Conservation (phyloP, 2,113 vertebrate genomes). For the Lycaon pictus region DNA sequence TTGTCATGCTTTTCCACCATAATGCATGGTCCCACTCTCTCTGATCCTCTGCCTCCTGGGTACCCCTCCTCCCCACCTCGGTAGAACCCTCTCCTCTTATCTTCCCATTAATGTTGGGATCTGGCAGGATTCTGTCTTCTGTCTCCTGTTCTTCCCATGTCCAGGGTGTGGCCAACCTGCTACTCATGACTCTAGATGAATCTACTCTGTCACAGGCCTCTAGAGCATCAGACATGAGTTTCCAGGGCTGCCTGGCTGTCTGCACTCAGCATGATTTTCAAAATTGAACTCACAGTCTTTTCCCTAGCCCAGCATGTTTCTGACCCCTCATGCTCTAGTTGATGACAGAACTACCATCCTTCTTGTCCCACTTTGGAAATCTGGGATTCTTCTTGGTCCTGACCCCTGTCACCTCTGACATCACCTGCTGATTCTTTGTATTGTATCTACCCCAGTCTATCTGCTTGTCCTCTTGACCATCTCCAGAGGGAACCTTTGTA, state of each 20-base stretch:
- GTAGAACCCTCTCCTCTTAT: rapidly evolving
- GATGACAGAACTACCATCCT: not conserved
- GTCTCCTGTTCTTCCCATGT: rapidly evolving
- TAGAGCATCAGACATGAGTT: not conserved
- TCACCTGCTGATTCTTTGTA: rapidly evolving
- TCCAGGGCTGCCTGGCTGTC: not conserved
- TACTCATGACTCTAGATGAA: not conserved
- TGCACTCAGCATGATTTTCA: not conserved
- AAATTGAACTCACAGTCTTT: not conserved
- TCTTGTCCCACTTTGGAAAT: not conserved
- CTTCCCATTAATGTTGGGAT: not conserved
- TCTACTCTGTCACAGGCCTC: not conserved
- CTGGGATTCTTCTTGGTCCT: not conserved
- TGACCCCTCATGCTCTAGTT: not conserved
- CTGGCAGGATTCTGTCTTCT: not conserved
- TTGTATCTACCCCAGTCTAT: not conserved
- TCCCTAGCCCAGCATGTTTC: not conserved
- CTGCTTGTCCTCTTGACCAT: no score
- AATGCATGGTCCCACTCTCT: rapidly evolving
- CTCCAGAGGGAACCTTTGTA: not conserved
- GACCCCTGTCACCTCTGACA: not conserved
- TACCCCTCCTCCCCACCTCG: not conserved
- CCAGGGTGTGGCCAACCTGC: rapidly evolving
- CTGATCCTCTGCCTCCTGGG: not conserved
- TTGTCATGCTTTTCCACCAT: not conserved